Conservation (phyloP, 2,113 vertebrate genomes). For the Numida meleagris region DNA sequence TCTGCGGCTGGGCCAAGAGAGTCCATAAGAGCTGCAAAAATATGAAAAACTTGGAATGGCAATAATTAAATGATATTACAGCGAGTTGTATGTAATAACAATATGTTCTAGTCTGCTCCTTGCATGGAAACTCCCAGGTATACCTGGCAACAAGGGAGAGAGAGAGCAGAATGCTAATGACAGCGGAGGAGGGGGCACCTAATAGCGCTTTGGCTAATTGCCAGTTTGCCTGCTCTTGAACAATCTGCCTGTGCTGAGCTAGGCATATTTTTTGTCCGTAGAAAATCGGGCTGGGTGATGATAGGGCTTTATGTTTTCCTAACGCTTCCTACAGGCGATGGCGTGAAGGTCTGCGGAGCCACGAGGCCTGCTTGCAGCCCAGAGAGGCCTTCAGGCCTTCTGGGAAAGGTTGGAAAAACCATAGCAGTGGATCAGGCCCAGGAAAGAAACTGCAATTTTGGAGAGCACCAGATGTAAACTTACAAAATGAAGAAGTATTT, state of each 20-base stretch:
- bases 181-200: not conserved
- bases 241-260: conserved; percentile 41
- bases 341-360: not conserved
- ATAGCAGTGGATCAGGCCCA: not conserved
- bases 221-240: conserved; percentile 41
- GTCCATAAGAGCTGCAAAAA: not conserved
- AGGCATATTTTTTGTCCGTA: not conserved
- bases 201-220: conserved; percentile 46
- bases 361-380: not conserved
- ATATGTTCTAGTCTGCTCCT: not conserved
- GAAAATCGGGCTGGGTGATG: conserved; percentile 2
- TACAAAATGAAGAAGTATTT: not conserved
- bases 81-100: not conserved
- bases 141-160: conserved; percentile 23
- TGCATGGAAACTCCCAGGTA: conserved; percentile 6
- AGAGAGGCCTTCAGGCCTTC: not conserved
- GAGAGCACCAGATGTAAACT: not conserved
- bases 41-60: not conserved
- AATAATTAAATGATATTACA: not conserved
- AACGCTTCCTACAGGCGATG: not conserved
- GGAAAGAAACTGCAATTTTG: not conserved
- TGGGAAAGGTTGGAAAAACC: not conserved
- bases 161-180: conserved; percentile 37
- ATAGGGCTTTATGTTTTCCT: not conserved
- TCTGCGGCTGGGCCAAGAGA: not conserved